Evolutionary conservation across 37 sponge, comb jelly and placozoan genomes (phyloP).

Genomic region (Axinella damicornis): DNA sequence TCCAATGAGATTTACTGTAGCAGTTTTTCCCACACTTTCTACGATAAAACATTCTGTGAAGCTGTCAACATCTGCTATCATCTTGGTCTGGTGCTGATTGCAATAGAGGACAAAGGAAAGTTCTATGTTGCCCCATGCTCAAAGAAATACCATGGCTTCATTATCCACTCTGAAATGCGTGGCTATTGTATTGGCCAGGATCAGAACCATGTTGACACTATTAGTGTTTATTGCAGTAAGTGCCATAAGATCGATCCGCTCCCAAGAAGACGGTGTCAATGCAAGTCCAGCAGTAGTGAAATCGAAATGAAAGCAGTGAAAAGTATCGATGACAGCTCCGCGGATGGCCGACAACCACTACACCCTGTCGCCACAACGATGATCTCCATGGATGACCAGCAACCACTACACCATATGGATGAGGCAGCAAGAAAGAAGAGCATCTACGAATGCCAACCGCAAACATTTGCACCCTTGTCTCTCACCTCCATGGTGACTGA

Average conservation of each 20-base stretch:
- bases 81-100: constrained; percentile 75
- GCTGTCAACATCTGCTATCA: constrained; percentile 74
- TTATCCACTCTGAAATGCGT: background rate
- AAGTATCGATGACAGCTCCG: too few species aligned
- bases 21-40: constrained; percentile 61
- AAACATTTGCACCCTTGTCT: too few species aligned
- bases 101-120: constrained; percentile 40
- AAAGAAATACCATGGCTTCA: background rate
- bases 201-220: constrained; percentile 13
- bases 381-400: too few species aligned
- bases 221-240: background rate
- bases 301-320: too few species aligned
- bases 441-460: too few species aligned
- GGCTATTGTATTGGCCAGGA: constrained; percentile 80
- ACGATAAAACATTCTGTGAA: constrained; percentile 36
- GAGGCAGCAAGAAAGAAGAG: too few species aligned
- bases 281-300: too few species aligned
- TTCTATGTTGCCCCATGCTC: constrained; percentile 37
- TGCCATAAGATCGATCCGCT: background rate
- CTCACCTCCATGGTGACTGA: too few species aligned
- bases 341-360: too few species aligned
- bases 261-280: too few species aligned
- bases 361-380: too few species aligned
- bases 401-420: too few species aligned
- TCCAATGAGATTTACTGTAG: constrained; percentile 72